These are phyloP conservation scores for Cetoscarus ocellatus DNA, from an alignment of 2,797 vertebrate species.

Conservation along the genomic window DNA sequence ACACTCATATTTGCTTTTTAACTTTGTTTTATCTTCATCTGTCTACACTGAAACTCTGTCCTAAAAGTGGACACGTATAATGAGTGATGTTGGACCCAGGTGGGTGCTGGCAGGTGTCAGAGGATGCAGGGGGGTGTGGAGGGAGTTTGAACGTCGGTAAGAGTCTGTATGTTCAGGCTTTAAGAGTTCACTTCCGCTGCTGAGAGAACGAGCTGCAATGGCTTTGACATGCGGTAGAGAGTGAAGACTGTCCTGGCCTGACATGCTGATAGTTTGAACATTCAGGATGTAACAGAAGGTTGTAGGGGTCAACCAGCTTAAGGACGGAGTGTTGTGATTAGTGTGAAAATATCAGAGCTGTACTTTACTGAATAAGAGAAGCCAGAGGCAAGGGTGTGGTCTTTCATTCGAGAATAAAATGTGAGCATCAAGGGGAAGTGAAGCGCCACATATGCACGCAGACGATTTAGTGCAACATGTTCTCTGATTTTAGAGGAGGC, in stretches of 20 bases:
- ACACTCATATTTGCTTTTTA: slow-evolving; percentile 40
- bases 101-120: slow-evolving; percentile 62
- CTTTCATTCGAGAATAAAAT: slow-evolving; percentile 64
- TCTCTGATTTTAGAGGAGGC: slow-evolving; percentile 17
- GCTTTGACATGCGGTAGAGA: slow-evolving; percentile 49
- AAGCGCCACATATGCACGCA: slow-evolving; percentile 32
- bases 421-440: slow-evolving; percentile 63
- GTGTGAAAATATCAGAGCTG: slow-evolving; percentile 21
- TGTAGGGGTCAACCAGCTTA: slow-evolving; percentile 5
- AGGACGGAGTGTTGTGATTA: slow-evolving; percentile 25
- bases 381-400: slow-evolving; percentile 75
- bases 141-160: slow-evolving; percentile 42
- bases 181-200: slow-evolving; percentile 73
- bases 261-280: neutral
- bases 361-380: slow-evolving; percentile 59
- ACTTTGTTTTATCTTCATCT: slow-evolving; percentile 21
- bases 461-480: slow-evolving; percentile 15
- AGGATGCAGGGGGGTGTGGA: slow-evolving; percentile 34
- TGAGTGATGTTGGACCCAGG: slow-evolving; percentile 1
- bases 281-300: slow-evolving; percentile 10
- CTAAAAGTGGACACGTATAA: neutral
- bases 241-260: neutral
- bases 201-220: slow-evolving; percentile 36
- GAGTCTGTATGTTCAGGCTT: slow-evolving; percentile 45
- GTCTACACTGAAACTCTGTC: slow-evolving; percentile 4